Conservation (phyloP, 2,797 vertebrate genomes). For the Notolepis coatsorum region DNA sequence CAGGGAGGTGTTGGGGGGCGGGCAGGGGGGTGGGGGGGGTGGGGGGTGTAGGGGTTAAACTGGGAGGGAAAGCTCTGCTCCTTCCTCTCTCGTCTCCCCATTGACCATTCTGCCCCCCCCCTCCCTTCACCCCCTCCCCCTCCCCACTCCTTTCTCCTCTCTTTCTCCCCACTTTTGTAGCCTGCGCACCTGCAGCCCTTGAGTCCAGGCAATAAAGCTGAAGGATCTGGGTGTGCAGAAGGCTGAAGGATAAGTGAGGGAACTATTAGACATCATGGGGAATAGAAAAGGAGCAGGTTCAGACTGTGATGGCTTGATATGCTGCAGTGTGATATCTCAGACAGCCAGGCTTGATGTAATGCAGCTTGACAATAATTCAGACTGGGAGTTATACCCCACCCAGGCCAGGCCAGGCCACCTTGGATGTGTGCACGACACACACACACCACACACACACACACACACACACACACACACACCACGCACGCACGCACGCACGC, state of each 20-base stretch:
- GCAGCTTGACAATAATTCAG: slow-evolving; percentile 90
- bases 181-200: slow-evolving; percentile 79
- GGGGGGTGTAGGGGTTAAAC: neutral
- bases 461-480: too few species aligned
- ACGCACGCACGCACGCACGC: too few species aligned
- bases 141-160: too few species aligned
- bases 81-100: slow-evolving; percentile 73
- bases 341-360: slow-evolving; percentile 64
- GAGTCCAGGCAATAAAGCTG: slow-evolving; percentile 79
- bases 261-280: slow-evolving; percentile 61
- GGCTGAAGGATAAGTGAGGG: slow-evolving; percentile 64
- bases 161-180: slow-evolving; percentile 67
- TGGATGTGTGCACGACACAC: too few species aligned
- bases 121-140: neutral
- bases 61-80: slow-evolving; percentile 40
- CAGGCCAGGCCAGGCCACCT: too few species aligned
- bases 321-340: slow-evolving; percentile 53
- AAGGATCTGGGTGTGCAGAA: slow-evolving; percentile 78
- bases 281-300: slow-evolving; percentile 77
- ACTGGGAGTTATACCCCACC: slow-evolving; percentile 83
- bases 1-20: slow-evolving; percentile 43
- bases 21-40: neutral
- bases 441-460: too few species aligned
- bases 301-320: slow-evolving; percentile 57
- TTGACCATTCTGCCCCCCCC: slow-evolving; percentile 65